Evolutionary conservation across 2,113 vertebrate species (phyloP).

Genomic region (Nyctibius bracteatus): DNA sequence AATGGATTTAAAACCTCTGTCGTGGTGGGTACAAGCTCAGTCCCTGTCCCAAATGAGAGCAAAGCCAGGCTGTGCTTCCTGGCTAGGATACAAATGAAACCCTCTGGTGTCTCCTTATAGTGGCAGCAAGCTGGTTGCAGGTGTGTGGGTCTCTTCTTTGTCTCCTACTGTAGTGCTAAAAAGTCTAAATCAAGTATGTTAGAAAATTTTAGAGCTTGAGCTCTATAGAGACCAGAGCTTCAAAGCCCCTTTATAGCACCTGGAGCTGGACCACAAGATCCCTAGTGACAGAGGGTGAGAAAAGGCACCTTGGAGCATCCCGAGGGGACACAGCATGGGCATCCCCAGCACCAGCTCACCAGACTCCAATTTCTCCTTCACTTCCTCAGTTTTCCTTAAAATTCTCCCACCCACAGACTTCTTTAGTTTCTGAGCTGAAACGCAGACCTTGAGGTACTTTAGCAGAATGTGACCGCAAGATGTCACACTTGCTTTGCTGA

Average conservation of each 20-base stretch:
- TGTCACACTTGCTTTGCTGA: constrained; percentile 14
- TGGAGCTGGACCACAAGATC: neutral
- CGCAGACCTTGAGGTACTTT: neutral
- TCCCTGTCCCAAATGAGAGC: too few species aligned
- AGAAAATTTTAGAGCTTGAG: neutral
- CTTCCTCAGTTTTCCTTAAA: neutral
- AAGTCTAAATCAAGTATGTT: neutral
- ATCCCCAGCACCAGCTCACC: fast-evolving
- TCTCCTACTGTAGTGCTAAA: neutral
- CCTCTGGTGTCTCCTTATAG: neutral
- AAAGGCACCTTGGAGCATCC: neutral
- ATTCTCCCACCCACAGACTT: neutral
- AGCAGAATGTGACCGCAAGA: constrained; percentile 22
- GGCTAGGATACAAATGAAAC: fast-evolving
- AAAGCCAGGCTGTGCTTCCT: neutral
- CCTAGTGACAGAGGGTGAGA: neutral
- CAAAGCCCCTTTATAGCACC: neutral
- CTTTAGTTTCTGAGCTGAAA: neutral
- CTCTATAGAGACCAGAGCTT: neutral
- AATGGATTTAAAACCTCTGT: neutral
- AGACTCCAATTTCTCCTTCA: neutral
- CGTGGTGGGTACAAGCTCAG: neutral
- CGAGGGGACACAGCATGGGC: fast-evolving
- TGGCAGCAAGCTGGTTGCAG: neutral
- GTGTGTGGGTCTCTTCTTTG: fast-evolving